A percentile compares a stretch with the other conserved stretches of the same genome.
Conservation (phyloP, 2,797 vertebrate genomes). For the Ficedula albicollis region DNA sequence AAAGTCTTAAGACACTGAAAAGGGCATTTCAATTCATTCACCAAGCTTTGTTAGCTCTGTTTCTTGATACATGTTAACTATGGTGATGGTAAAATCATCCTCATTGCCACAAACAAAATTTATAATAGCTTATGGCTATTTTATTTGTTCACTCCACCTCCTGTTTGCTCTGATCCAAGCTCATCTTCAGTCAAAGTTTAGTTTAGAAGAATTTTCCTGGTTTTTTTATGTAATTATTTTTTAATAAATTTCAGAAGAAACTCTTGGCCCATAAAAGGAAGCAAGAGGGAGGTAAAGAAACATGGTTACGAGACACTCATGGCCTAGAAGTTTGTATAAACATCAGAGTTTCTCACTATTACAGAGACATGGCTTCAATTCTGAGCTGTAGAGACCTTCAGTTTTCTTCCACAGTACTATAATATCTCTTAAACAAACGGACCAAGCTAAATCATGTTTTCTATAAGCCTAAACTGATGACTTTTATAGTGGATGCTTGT, state of each 20-base stretch:
- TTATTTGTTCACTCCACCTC: neutral
- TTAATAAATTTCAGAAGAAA: neutral
- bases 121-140: neutral
- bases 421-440: neutral
- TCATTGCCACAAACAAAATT: neutral
- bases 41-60: neutral
- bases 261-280: neutral
- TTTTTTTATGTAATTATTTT: neutral
- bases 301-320: neutral
- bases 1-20: neutral
- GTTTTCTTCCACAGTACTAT: neutral
- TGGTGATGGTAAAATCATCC: neutral
- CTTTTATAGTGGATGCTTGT: neutral
- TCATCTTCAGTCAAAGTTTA: neutral
- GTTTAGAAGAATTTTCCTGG: neutral
- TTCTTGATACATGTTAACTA: fast-evolving
- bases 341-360: neutral
- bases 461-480: neutral
- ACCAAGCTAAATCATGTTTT: neutral
- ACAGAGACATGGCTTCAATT: neutral
- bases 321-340: neutral
- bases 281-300: neutral
- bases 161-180: neutral
- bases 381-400: neutral
- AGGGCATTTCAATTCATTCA: neutral